Evolutionary conservation across 1,140 invertebrate genomes (phyloP).

Genomic region (Sycophila sp.): DNA sequence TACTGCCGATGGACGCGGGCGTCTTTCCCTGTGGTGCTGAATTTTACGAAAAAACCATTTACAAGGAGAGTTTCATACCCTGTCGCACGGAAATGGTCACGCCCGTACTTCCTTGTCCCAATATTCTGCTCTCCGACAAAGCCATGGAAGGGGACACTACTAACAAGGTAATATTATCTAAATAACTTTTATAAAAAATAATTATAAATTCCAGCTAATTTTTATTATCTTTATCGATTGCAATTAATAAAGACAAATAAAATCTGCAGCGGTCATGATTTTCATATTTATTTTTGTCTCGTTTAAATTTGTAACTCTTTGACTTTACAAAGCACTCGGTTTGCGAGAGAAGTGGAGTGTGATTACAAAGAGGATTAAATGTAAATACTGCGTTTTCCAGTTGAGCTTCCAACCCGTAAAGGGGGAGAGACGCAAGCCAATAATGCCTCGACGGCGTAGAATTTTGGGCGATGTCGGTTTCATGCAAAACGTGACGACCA

Average conservation of each 20-base stretch:
- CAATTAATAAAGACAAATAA: too few relatives aligned
- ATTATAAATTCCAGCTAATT: too few relatives aligned
- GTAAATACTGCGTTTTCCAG: slow-evolving; percentile 36
- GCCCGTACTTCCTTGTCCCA: slow-evolving; percentile 49
- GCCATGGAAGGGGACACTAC: slow-evolving; percentile 58
- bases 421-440: slow-evolving; percentile 48
- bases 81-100: slow-evolving; percentile 31
- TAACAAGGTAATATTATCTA: slow-evolving; percentile 56
- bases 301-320: too few relatives aligned
- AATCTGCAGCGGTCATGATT: too few relatives aligned
- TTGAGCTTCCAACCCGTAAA: slow-evolving; percentile 54
- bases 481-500: slow-evolving; percentile 76
- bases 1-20: slow-evolving; percentile 39
- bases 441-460: slow-evolving; percentile 47
- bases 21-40: slow-evolving; percentile 45
- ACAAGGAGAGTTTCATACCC: slow-evolving; percentile 56
- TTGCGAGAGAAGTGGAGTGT: too few relatives aligned
- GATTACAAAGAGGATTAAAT: too few relatives aligned
- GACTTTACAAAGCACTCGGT: too few relatives aligned
- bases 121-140: slow-evolving; percentile 49
- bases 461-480: slow-evolving; percentile 67
- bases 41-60: slow-evolving; percentile 52
- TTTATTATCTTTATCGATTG: too few relatives aligned
- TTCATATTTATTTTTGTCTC: too few relatives aligned
- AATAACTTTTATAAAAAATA: neutral